These are phyloP conservation scores for Cassiopea xamachana DNA, from an alignment of 30 jellyfish, hydroid and myxozoan genomes.

Conservation along the genomic window DNA sequence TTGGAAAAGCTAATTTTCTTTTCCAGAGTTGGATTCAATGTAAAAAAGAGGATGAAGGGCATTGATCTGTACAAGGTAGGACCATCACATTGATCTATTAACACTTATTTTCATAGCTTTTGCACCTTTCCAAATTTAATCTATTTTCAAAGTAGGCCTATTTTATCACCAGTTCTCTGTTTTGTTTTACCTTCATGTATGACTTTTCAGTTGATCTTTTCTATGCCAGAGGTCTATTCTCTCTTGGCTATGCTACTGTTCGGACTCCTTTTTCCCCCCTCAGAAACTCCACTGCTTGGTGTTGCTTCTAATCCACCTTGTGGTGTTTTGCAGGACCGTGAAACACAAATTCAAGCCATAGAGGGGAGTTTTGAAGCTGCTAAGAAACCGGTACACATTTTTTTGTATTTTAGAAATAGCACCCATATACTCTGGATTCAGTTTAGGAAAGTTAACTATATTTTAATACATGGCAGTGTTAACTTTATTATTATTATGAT, in stretches of 20 bases:
- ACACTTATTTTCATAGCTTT: neutral
- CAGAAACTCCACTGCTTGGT: too few species aligned
- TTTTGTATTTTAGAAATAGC: neutral
- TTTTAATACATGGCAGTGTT: neutral
- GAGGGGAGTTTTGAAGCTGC: slow-evolving; percentile 99
- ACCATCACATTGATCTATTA: neutral
- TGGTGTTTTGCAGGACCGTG: slow-evolving; percentile 79
- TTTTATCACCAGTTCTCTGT: too few species aligned
- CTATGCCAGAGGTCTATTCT: too few species aligned
- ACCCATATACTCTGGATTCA: neutral
- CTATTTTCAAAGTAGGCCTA: too few species aligned
- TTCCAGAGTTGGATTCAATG: slow-evolving; percentile 91
- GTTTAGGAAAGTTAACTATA: neutral
- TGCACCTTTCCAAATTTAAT: neutral
- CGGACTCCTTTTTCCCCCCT: too few species aligned
- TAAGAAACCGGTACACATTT: slow-evolving; percentile 89
- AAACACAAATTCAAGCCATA: slow-evolving; percentile 88
- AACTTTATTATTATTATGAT: too few species aligned
- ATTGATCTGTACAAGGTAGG: slow-evolving; percentile 92
- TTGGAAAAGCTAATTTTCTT: neutral
- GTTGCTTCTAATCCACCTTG: neutral
- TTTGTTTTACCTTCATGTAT: too few species aligned
- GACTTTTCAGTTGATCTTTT: too few species aligned
- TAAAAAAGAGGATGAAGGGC: slow-evolving; percentile 86
- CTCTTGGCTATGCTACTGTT: too few species aligned